Base-by-base conservation (phyloP, 1,140 invertebrate genomes). In the Caerostris extrusa region DNA sequence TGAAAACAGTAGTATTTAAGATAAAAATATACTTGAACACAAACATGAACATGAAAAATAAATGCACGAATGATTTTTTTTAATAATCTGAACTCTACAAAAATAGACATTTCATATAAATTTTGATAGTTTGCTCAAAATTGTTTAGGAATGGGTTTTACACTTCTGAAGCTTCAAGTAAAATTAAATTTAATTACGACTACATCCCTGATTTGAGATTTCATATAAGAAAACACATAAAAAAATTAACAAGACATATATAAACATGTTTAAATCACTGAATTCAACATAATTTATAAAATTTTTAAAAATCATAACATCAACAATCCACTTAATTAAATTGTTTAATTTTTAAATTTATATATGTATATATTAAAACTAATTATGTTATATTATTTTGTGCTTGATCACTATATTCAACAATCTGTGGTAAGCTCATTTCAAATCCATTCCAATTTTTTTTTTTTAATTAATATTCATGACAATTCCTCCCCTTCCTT, bases 41-140 rank as follows among this genome's bases (percentile, higher is more conserved):
- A 77, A 50, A 77, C 34, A 50, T 50, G 34, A 50, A 77, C 34
- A 77, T 77, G 34, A 77, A 77, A 77, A 77, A 77, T 77, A 77
- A 77, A 77, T 77, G 71, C 71, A 53, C 8, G 7, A 50, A 50
- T 77, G 34, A 77, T 77, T 12, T 50, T 50, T 34, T 50, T 5
- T n/a, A 7, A 17, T 12, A 3, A 8, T 53, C 19, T 12, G 34
- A 53, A 77, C 10, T 50, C 34, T 53, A 53, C 7, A 50, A 50
- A 12, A 77, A 34, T 50, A 77, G 34, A 34, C 34, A 34, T 34
- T 34, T 34, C 53, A 5, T 53, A 77, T 77, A 77, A 77, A 77
- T 77, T 77, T 77, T 77, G 71, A 77, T 77, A 77, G 12, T 77
- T 12, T 77, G 71, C 71, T 77, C 71, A 77, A 64, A 34, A 64